Base-by-base conservation (phyloP, 2,888 invertebrate genomes). In the Drosophila prolongata region DNA sequence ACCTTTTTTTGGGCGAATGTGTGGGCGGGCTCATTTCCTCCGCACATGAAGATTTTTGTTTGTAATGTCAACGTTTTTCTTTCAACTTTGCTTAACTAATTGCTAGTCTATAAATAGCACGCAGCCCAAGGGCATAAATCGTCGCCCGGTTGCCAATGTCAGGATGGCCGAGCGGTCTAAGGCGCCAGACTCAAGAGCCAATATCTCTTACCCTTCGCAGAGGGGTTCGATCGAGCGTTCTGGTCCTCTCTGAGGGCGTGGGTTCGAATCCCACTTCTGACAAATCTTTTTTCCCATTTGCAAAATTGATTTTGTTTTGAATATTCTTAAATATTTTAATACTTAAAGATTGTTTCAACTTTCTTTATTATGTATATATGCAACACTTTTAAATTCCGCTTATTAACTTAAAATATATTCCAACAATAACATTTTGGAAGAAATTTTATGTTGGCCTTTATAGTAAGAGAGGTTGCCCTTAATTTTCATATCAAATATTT, bases 151-250 rank as follows among this genome's bases (percentile, higher is more conserved):
- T 2, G 16, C 0, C 52, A 57, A 56, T 19, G 90, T 90, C 90
- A 90, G 90, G 89, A 89, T 90, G 90, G 90, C 90, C 90, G 90
- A 90, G 90, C 89, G 90, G 90, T 90, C 90, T 90, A 90, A 90
- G 90, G 87, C 90, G 90, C 90, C 90, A 89, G 89, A 90, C 89
- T 89, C 89, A 90, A 89, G 89, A 82, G 81, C 47, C 35, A 24
- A 30, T 14, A 30, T 71, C 68, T 87, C 84, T 86, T 84, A 54
- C 84, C 78, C 71, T 73, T 75, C 40, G 6, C 70, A 1, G 62
- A 60, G 59, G 37, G 78, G 75, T 60, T 62, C 40, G 57, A 50
- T 27, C 69, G 80, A 80, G 84, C 58, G 65, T 80, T 80, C 84
- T 80, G 80, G 84, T 80, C 80, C 87, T 82, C 83, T 82, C 64